These are phyloP conservation scores for Papilio demoleus DNA, from an alignment of 2,888 invertebrate genomes.

Conservation along the genomic window DNA sequence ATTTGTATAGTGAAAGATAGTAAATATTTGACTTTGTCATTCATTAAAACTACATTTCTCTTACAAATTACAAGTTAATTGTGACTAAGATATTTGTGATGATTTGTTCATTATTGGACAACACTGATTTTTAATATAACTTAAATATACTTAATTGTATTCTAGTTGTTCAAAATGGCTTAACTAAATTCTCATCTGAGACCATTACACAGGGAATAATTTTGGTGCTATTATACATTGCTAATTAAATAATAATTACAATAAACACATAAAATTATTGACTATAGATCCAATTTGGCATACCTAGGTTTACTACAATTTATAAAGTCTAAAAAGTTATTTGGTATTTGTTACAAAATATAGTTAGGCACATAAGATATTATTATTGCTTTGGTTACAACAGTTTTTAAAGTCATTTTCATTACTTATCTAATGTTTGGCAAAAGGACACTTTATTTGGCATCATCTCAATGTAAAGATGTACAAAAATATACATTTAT, in stretches of 20 bases:
- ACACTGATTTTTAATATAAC: slow-evolving; percentile 43
- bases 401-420: slow-evolving; percentile 73
- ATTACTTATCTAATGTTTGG: slow-evolving; percentile 79
- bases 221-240: slow-evolving; percentile 44
- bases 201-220: slow-evolving; percentile 56
- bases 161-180: slow-evolving; percentile 67
- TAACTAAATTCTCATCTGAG: slow-evolving; percentile 59
- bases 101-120: slow-evolving; percentile 48
- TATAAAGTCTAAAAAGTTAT: slow-evolving; percentile 66
- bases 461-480: slow-evolving; percentile 63
- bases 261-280: slow-evolving; percentile 47
- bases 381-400: slow-evolving; percentile 82
- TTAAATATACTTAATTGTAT: slow-evolving; percentile 49
- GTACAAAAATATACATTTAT: slow-evolving; percentile 72
- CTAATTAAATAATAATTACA: slow-evolving; percentile 43
- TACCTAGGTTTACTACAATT: slow-evolving; percentile 50
- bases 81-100: slow-evolving; percentile 59
- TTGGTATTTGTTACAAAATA: slow-evolving; percentile 68
- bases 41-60: slow-evolving; percentile 36
- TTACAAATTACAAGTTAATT: slow-evolving; percentile 41
- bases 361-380: slow-evolving; percentile 75
- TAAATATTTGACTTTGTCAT: slow-evolving; percentile 49
- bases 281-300: slow-evolving; percentile 51
- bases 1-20: slow-evolving; percentile 41
- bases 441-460: slow-evolving; percentile 71